phyloP scores from a whole-genome alignment of 1,140 invertebrate genomes.

The Pararge aegeria region DNA sequence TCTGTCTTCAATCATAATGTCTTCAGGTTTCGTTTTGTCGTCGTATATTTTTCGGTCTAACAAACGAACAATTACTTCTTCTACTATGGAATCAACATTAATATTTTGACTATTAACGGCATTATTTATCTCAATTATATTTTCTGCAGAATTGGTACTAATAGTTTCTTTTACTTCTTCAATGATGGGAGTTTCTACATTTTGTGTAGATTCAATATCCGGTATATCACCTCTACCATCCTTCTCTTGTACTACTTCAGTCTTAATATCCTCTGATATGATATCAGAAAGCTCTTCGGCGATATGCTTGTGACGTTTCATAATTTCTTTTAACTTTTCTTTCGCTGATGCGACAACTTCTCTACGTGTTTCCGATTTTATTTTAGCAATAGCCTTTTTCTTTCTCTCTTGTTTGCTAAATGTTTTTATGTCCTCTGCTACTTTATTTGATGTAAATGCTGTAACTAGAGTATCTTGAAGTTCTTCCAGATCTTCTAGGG shows the following conservation, averaged over 20 bases:
- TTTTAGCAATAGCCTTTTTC: constrained; percentile 66
- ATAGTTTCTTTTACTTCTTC: constrained; percentile 10
- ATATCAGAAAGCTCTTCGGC: constrained; percentile 59
- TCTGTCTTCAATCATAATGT: constrained; percentile 64
- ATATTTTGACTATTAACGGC: constrained; percentile 44
- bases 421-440: constrained; percentile 51
- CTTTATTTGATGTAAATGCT: constrained; percentile 42
- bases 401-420: constrained; percentile 56
- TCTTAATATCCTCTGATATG: constrained; percentile 33
- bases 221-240: constrained; percentile 63
- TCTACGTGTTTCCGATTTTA: constrained; percentile 67
- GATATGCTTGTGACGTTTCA: constrained; percentile 73
- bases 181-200: constrained; percentile 12
- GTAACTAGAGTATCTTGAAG: constrained; percentile 20
- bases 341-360: constrained; percentile 74
- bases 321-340: constrained; percentile 77
- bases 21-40: constrained; percentile 66
- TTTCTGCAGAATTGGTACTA: constrained; percentile 16
- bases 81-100: constrained; percentile 73
- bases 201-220: constrained; percentile 35
- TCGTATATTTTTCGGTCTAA: constrained; percentile 73
- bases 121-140: constrained; percentile 7
- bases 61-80: constrained; percentile 72
- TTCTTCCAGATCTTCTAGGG: constrained; percentile 10
- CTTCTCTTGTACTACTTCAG: constrained; percentile 31